Base-by-base conservation (phyloP, 2,797 vertebrate species). In the Garrulus glandarius region DNA sequence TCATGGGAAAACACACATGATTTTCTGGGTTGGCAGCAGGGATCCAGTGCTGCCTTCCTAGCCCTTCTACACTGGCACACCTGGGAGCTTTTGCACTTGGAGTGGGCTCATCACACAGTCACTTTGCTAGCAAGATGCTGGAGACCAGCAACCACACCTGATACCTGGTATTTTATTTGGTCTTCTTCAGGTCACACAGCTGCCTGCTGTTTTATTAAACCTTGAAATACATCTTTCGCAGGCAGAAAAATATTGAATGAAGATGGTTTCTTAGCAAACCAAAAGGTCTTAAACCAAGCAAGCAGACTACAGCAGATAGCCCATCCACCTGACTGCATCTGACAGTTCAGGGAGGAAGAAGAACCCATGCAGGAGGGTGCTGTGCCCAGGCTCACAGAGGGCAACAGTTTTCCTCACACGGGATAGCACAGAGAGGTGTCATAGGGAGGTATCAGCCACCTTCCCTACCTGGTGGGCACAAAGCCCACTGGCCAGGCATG, bases 251-350 rank as follows among this genome's bases (percentile, higher is more conserved):
- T 56, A n/a, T 6, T 41, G 85, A 74, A 43, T 8, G 3, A 75
- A 43, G n/a, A 30, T 26, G 8, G 4, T 81, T 90, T 75, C 64
- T 46, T 75, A 81, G 46, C 57, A 81, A 86, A 70, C 3, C 10
- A 24, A 65, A 86, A 89, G 20, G 11, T 65, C 50, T 79, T 68
- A 64, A 84, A 49, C 22, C 19, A 72, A 67, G 36, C 13, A 36
- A 71, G 13, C 10, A 21, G 64, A 39, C 29, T 55, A 22, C 49
- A 78, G 57, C 27, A 86, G 72, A 36, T 22, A 71, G 4, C 4
- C 30, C 2, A 2, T n/a, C 14, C 2, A 4, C 49, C 11, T 61
- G n/a, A 49, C 20, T 5, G 1, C 46, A 71, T 11, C 30, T 19
- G 43, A 27, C 16, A 70, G 34, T 32, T 60, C 41, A 22, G 21